Evolutionary conservation across 2,888 invertebrate genomes (phyloP).

Genomic region (Acrobeloides nanus): DNA sequence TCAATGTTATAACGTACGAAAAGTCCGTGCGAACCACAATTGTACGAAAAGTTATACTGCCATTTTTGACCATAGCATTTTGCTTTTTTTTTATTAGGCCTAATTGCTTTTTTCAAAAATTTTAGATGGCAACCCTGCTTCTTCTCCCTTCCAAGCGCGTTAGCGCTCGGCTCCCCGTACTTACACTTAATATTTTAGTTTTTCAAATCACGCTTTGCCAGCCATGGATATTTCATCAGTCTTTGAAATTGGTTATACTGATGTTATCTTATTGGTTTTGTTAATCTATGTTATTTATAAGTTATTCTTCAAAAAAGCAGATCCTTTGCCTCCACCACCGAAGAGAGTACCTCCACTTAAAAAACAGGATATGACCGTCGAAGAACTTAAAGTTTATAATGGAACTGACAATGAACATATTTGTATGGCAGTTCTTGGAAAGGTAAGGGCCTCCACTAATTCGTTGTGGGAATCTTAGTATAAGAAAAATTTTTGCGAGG

Average conservation of each 20-base stretch:
- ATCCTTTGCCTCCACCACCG: constrained; percentile 23
- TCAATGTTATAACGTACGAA: too few relatives aligned
- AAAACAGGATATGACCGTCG: constrained; percentile 46
- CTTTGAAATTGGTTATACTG: constrained; percentile 27
- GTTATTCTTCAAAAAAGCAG: constrained; percentile 33
- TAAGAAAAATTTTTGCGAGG: too few relatives aligned
- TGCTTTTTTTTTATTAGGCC: neutral
- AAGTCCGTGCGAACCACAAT: too few relatives aligned
- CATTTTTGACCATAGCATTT: too few relatives aligned
- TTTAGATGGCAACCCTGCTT: neutral
- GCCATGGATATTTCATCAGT: constrained; percentile 6
- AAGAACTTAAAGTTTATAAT: constrained; percentile 42
- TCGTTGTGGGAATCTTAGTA: too few relatives aligned
- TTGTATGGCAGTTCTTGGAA: constrained; percentile 41
- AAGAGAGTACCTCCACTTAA: constrained; percentile 24
- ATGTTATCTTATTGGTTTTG: constrained; percentile 38
- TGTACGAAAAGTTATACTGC: too few relatives aligned
- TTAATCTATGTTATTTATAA: constrained; percentile 39
- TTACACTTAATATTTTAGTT: constrained; percentile 4
- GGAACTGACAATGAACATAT: constrained; percentile 47
- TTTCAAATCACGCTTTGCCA: too few relatives aligned
- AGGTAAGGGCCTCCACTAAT: constrained; percentile 25
- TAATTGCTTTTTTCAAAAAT: neutral
- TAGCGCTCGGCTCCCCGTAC: too few relatives aligned
- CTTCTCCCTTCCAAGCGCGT: too few relatives aligned